Evolutionary conservation across 2,888 invertebrate species (phyloP).

Genomic region (Hirtodrosophila duncani): DNA sequence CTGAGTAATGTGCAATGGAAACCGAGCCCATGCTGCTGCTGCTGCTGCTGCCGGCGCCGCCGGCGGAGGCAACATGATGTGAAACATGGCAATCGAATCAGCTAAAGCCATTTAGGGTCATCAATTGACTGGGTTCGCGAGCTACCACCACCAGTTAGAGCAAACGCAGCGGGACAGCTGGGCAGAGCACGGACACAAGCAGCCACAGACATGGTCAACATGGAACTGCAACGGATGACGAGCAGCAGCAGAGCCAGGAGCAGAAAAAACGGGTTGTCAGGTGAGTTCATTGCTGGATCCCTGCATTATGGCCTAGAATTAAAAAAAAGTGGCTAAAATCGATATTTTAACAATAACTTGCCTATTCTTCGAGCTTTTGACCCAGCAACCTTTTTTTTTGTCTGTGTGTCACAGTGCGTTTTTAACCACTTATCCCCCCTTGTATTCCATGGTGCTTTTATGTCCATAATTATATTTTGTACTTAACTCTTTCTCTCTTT

Average conservation of each 20-base stretch:
- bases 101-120: conserved; percentile 70
- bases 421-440: neutral
- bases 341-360: too few species aligned
- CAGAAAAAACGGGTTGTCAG: conserved; percentile 41
- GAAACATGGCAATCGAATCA: conserved; percentile 70
- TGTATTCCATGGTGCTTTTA: conserved; percentile 44
- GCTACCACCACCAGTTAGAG: conserved; percentile 21
- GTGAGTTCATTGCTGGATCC: too few species aligned
- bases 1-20: conserved; percentile 66
- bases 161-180: conserved; percentile 21
- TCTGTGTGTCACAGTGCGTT: neutral
- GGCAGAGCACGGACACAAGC: conserved; percentile 46
- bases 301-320: too few species aligned
- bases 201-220: too few species aligned
- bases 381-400: too few species aligned
- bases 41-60: too few species aligned
- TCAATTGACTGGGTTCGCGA: conserved; percentile 57
- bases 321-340: too few species aligned
- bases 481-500: neutral
- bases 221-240: too few species aligned
- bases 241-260: conserved; percentile 3
- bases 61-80: conserved; percentile 65
- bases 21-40: conserved; percentile 63
- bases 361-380: too few species aligned
- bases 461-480: neutral